Conservation (phyloP, 1,140 invertebrate genomes). For the Drosophila mayri region DNA sequence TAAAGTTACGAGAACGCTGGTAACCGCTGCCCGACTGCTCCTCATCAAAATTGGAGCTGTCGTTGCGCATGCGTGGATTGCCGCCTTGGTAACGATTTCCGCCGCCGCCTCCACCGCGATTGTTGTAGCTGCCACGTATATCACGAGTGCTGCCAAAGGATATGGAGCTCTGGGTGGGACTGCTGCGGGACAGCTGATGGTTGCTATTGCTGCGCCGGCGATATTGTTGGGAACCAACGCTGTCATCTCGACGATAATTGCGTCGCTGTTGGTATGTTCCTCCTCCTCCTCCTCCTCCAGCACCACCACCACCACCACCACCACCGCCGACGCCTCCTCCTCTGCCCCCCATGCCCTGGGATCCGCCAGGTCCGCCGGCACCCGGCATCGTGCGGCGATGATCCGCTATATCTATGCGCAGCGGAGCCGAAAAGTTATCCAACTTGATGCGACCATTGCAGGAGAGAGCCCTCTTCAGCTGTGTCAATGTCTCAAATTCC, state of each 20-base stretch:
- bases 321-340: slow-evolving; percentile 26
- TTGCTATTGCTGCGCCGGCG: slow-evolving; percentile 10
- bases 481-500: slow-evolving; percentile 94
- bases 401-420: slow-evolving; percentile 96
- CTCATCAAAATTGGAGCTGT: slow-evolving; percentile 34
- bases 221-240: slow-evolving; percentile 51
- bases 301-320: slow-evolving; percentile 9
- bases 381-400: slow-evolving; percentile 86
- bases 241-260: slow-evolving; percentile 57
- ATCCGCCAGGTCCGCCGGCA: slow-evolving; percentile 14
- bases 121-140: slow-evolving; percentile 14
- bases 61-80: slow-evolving; percentile 38
- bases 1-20: slow-evolving; percentile 56
- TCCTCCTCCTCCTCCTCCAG: slow-evolving; percentile 16
- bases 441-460: slow-evolving; percentile 91
- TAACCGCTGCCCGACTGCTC: slow-evolving; percentile 32
- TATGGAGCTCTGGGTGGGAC: slow-evolving; percentile 41
- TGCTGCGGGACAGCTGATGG: slow-evolving; percentile 29
- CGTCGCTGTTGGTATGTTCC: slow-evolving; percentile 49
- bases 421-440: slow-evolving; percentile 87
- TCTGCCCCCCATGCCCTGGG: not conserved
- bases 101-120: slow-evolving; percentile 13
- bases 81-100: slow-evolving; percentile 36
- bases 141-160: slow-evolving; percentile 23
- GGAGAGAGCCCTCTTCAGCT: slow-evolving; percentile 91